Evolutionary conservation across 1,140 invertebrate species (phyloP).

Genomic region (Melipona quadrifasciata): DNA sequence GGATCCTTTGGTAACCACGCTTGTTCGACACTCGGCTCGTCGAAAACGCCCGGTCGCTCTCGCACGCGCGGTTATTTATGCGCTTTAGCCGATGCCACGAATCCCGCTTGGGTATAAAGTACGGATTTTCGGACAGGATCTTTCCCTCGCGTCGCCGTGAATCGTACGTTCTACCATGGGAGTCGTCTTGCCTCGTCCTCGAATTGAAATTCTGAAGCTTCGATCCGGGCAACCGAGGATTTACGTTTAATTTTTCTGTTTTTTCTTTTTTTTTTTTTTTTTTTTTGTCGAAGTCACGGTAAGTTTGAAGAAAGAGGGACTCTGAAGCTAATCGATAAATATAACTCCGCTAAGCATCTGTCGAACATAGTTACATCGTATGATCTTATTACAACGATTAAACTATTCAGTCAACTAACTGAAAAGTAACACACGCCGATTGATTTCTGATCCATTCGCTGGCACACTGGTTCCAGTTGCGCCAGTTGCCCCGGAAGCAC

Average conservation of each 20-base stretch:
- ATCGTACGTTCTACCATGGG: not conserved
- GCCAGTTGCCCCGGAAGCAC: no score
- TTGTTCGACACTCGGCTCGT: constrained; percentile 54
- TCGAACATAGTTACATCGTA: no score
- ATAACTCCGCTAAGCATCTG: no score
- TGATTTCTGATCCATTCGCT: no score
- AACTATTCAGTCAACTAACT: no score
- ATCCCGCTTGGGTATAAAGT: constrained; percentile 44
- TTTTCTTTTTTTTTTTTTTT: not conserved
- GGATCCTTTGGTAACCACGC: constrained; percentile 48
- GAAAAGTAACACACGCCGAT: no score
- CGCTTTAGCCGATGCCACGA: constrained; percentile 48
- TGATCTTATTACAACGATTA: no score
- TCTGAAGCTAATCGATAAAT: no score
- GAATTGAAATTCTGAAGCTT: constrained; percentile 4
- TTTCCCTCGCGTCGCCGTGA: constrained; percentile 9
- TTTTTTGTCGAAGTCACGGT: not conserved
- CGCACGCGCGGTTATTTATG: constrained; percentile 62
- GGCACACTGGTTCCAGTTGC: no score
- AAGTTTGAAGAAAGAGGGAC: no score
- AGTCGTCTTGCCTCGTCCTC: not conserved
- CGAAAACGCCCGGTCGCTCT: constrained; percentile 28
- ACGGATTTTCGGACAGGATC: constrained; percentile 57
- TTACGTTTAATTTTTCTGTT: no score
- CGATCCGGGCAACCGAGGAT: not conserved